These are phyloP conservation scores for Rhadina sibilatrix DNA, from an alignment of 2,113 vertebrate genomes.

Conservation along the genomic window DNA sequence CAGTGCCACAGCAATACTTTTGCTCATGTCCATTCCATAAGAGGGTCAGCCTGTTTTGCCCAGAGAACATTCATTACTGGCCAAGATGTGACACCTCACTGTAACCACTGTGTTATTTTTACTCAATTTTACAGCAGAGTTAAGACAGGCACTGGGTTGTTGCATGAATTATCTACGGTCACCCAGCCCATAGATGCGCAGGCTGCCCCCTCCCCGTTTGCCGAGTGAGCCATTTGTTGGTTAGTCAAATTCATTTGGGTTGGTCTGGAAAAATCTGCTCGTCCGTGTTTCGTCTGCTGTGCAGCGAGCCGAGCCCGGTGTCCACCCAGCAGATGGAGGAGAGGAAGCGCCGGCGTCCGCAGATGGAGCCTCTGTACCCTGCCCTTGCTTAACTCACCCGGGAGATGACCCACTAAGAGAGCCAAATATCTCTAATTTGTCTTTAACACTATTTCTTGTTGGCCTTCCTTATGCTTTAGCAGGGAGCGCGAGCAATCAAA, in stretches of 20 bases:
- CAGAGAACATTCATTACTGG: neutral
- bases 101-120: neutral
- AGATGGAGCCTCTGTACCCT: conserved; percentile 67
- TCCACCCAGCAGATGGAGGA: conserved; percentile 72
- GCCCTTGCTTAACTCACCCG: conserved; percentile 55
- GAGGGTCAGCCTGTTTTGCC: neutral
- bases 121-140: conserved; percentile 5
- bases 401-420: conserved; percentile 64
- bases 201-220: neutral
- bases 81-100: neutral
- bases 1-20: neutral
- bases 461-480: conserved; percentile 11
- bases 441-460: conserved; percentile 35
- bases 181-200: neutral
- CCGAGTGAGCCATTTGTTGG: neutral
- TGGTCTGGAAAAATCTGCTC: conserved; percentile 53
- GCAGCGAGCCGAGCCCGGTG: conserved; percentile 45
- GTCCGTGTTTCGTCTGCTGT: neutral
- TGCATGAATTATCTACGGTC: neutral
- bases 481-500: neutral
- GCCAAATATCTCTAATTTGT: conserved; percentile 62
- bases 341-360: conserved; percentile 23
- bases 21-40: neutral
- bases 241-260: conserved; percentile 27
- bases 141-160: neutral